Conservation (phyloP, 2,888 invertebrate genomes). For the Pristionchus exspectatus region DNA sequence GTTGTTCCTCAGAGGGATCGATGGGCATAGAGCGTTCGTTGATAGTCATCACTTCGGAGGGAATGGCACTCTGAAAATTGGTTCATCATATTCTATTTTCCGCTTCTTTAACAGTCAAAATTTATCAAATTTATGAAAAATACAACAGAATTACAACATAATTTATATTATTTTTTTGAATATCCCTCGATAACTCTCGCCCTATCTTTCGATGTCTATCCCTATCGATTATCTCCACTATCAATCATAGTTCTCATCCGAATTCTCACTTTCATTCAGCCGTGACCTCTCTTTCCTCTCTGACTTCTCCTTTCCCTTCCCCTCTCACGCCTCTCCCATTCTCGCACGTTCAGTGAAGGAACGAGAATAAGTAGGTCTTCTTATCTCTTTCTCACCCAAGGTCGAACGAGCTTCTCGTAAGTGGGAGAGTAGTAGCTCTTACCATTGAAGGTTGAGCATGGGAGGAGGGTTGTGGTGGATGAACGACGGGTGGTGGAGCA, state of each 20-base stretch:
- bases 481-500: constrained; percentile 56
- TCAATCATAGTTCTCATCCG: constrained; percentile 37
- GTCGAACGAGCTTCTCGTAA: constrained; percentile 46
- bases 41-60: constrained; percentile 59
- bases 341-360: constrained; percentile 43
- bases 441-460: constrained; percentile 33
- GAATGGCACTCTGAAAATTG: constrained; percentile 49
- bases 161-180: background rate
- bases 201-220: background rate
- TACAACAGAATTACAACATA: background rate
- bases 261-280: constrained; percentile 10
- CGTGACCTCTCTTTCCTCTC: constrained; percentile 43
- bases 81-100: background rate
- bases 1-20: constrained; percentile 87
- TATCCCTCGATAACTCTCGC: background rate
- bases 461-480: constrained; percentile 53
- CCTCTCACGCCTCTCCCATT: constrained; percentile 48
- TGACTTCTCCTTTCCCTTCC: constrained; percentile 10
- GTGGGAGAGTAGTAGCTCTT: background rate
- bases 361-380: constrained; percentile 49
- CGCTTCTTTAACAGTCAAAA: too few species aligned
- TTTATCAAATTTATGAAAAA: background rate
- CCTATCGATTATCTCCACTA: constrained; percentile 4
- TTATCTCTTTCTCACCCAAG: constrained; percentile 20
- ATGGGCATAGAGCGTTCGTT: constrained; percentile 70